Percentiles rank a stretch among this genome's conserved stretches.
Conservation (phyloP, 2,113 vertebrate species). For the Microtus pennsylvanicus region DNA sequence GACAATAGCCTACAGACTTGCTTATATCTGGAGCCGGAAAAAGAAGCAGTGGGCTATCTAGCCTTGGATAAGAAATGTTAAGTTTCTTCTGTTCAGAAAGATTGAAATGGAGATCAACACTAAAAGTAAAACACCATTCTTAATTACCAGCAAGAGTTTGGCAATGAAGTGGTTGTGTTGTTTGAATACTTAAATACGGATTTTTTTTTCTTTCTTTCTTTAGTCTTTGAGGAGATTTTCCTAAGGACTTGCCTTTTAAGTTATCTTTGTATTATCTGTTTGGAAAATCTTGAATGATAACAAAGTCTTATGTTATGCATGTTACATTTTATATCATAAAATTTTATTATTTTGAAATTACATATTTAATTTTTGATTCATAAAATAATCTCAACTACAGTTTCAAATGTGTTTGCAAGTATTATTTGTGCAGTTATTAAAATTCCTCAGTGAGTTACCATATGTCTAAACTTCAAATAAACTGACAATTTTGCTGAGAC, state of each 20-base stretch:
- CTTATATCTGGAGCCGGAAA: conserved; percentile 22
- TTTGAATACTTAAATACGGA: conserved; percentile 1
- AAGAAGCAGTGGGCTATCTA: not conserved
- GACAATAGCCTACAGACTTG: not conserved
- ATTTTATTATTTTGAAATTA: conserved; percentile 1
- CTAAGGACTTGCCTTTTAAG: not conserved
- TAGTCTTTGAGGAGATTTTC: not conserved
- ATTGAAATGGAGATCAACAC: conserved; percentile 20
- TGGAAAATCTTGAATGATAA: not conserved
- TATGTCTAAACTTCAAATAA: not conserved
- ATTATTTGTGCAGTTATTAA: not conserved
- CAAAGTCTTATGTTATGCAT: not conserved
- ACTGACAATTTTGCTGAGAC: not conserved
- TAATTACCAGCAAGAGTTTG: conserved; percentile 45
- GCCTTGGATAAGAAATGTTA: conserved; percentile 8
- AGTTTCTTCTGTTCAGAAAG: conserved; percentile 22
- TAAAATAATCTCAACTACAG: not conserved
- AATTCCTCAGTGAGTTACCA: not conserved
- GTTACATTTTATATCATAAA: not conserved
- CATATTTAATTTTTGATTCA: not conserved
- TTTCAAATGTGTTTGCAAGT: not conserved
- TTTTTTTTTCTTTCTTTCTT: not conserved
- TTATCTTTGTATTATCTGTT: not conserved
- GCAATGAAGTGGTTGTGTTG: not conserved
- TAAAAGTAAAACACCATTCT: conserved; percentile 28